A percentile compares a stretch with the other conserved stretches of the same genome.
These are phyloP conservation scores for Chaetoderma sp. DNA, from an alignment of 2,888 invertebrate genomes.

Conservation along the genomic window DNA sequence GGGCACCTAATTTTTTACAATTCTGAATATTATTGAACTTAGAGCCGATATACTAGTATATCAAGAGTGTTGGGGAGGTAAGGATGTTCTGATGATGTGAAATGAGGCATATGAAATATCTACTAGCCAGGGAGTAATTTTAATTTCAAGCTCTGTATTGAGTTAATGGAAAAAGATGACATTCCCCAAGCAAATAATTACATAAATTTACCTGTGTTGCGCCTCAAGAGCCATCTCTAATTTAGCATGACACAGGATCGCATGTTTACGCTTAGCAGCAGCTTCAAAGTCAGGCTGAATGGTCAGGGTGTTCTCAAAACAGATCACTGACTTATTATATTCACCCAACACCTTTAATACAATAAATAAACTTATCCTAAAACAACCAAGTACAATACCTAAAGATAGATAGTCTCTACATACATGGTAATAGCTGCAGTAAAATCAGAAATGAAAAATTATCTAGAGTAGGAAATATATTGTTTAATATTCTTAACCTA, in stretches of 20 bases:
- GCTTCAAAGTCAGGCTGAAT: constrained; percentile 76
- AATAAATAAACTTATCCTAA: constrained; percentile 13
- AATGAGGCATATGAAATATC: too few species aligned
- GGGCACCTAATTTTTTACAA: too few species aligned
- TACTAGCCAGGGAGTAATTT: too few species aligned
- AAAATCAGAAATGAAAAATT: not conserved
- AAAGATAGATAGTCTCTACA: not conserved
- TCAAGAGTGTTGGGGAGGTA: too few species aligned
- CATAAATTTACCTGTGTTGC: constrained; percentile 78
- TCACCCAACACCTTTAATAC: constrained; percentile 70
- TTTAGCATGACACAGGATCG: constrained; percentile 78
- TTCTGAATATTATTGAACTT: too few species aligned
- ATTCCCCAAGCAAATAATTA: too few species aligned
- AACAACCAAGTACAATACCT: not conserved
- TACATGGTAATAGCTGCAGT: not conserved
- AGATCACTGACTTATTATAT: constrained; percentile 79
- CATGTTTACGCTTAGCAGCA: constrained; percentile 76
- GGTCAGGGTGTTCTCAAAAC: constrained; percentile 78
- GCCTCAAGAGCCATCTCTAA: constrained; percentile 76
- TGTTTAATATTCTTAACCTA: too few species aligned
- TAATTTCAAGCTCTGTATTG: too few species aligned
- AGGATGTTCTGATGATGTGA: too few species aligned
- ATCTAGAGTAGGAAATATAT: too few species aligned
- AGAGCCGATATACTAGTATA: too few species aligned
- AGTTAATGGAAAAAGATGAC: too few species aligned